Base-by-base conservation (phyloP, 2,888 invertebrate genomes). In the Elysia crispata region DNA sequence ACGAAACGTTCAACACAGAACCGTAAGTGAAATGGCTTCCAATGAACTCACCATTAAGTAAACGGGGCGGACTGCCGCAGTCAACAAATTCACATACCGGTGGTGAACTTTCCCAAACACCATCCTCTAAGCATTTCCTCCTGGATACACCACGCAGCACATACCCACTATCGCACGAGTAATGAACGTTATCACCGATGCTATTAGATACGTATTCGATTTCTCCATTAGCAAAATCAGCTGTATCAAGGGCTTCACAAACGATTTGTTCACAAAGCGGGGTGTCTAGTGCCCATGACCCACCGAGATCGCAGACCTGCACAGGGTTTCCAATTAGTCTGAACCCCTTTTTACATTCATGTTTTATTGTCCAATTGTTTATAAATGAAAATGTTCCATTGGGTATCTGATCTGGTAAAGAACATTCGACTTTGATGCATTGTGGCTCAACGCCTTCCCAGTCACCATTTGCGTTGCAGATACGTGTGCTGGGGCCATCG, bases 301-400 rank as follows among this genome's bases (percentile, higher is more conserved):
- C 90, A 74, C 91, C 86, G 5, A 85, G 87, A 50, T 87, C 88
- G 84, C 92, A 93, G 5, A 95, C 94, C 76, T 98, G 94, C 89
- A 96, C 96, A 89, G 95, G 95, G 0, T 96, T 93, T 0, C 98
- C 98, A 0, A 97, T 96, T 81, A 97, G 95, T 90, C 95, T 96
- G 92, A 95, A 97, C 0, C 97, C 97, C 23, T 67, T 28, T 23
- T 85, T 60, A 82, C 88, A 89, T n/a, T 31, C 75, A 74, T 87
- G 87, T 15, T 54, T 80, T 5, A 84, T 83, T 11, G 76, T 80
- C 30, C 76, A 69, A 15, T 83, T 83, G 77, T 82, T 78, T 0
- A 73, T 49, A 25, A 76, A 60, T n/a, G 60, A 82, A 13, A 83
- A 79, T 11, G 50, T 33, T 18, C 88, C 89, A 77, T 89, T 83